Evolutionary conservation across 2,113 vertebrate genomes (phyloP), one percentile per base, ranked within the genome.

Genomic region (Phrynosoma platyrhinos): DNA sequence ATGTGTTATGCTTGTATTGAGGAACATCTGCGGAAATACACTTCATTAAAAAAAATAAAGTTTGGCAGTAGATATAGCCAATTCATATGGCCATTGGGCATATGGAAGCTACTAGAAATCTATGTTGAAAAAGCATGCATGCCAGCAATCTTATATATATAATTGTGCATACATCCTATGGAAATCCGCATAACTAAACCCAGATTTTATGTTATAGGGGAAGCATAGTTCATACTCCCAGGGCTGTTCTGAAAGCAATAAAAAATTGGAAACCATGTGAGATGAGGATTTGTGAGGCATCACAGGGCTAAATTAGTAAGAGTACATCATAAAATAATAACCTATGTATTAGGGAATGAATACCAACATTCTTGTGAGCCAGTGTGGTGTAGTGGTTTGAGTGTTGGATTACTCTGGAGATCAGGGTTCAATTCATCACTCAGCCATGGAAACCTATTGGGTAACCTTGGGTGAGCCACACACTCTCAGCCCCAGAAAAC

Each of bases 1-100:
- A 92, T 72, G 79, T 91, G 91, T 95, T 93, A 93, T 83, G 84
- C 83, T 64, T 13, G 42, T 89, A 82, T 87, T 86, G 90, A 77
- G n/a, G 52, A 90, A 77, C 92, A 89, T 82, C 1, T 93, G 89
- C 92, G 52, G 85, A 87, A 81, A 82, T 75, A 18, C 75, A 87
- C 62, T n/a, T 75, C 30, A 32, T 66, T 83, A 86, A 90, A 92
- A 90, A 1, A 0, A 47, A 47, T 47, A 47, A 42, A 47, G 12
- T 27, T 64, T 85, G 74, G 84, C 84, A 85, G 42, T 16, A 77
- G 72, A 64, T 64, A 52, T 3, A 75, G 36, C 68, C 86, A 75
- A 25, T 82, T 62, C 69, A 64, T 36, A 32, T 25, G 32, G 40
- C 32, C 25, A 32, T 42, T 87, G 7, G 10, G 36, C 69, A 81